Conservation (phyloP, 2,797 vertebrate genomes). For the Oophaga sylvatica region DNA sequence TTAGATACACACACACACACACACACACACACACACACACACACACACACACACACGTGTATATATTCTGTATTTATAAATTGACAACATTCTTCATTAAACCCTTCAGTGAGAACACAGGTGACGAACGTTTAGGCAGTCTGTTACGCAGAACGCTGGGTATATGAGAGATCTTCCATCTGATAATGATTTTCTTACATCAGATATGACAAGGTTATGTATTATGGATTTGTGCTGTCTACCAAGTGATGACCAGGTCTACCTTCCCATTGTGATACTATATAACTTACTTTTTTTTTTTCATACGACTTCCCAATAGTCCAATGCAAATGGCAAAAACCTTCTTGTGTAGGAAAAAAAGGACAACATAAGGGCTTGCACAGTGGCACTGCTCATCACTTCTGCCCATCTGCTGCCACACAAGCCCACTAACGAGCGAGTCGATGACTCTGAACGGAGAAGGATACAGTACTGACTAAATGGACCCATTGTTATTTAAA, state of each 20-base stretch:
- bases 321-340: conserved; percentile 43
- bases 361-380: background rate
- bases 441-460: background rate
- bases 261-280: background rate
- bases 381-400: background rate
- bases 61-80: background rate
- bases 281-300: background rate
- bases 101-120: background rate
- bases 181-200: background rate
- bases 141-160: background rate
- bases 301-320: conserved; percentile 8
- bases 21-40: background rate
- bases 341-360: conserved; percentile 11
- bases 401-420: background rate
- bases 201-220: background rate
- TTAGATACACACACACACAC: background rate
- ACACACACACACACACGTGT: background rate
- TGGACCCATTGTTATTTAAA: background rate
- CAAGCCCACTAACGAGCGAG: background rate
- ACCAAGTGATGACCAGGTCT: background rate
- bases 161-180: background rate
- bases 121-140: background rate
- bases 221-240: background rate
- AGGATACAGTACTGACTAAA: background rate
- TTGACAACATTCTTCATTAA: background rate